Evolutionary conservation across 2,888 invertebrate species (phyloP), one percentile per base, ranked within the genome.

Genomic region (Cosmorhoe ocellata): DNA sequence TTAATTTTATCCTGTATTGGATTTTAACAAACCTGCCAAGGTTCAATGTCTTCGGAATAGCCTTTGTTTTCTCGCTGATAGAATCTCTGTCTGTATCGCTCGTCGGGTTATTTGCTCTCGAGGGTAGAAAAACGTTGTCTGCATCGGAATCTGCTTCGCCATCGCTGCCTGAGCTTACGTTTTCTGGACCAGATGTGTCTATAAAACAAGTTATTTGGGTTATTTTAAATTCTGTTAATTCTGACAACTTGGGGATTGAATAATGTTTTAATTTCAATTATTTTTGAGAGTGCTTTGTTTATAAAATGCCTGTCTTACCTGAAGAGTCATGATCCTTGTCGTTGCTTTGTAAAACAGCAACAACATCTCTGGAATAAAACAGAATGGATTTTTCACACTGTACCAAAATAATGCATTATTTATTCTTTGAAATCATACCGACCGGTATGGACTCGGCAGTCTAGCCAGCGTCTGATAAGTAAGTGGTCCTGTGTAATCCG

Each of bases 381-480:
- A 27, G 22, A 7, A 31, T 11, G 13, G 4, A 32, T 36, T 1
- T 37, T 7, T 5, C 24, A n/a, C n/a, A n/a, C n/a, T n/a, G n/a
- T n/a, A n/a, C n/a, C n/a, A n/a, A n/a, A n/a, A n/a, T n/a, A n/a
- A n/a, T n/a, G n/a, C n/a, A n/a, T n/a, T n/a, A n/a, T n/a, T n/a
- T n/a, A n/a, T n/a, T n/a, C n/a, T n/a, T n/a, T n/a, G n/a, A n/a
- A n/a, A n/a, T n/a, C n/a, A n/a, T n/a, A n/a, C n/a, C n/a, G n/a
- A 93, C 93, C 94, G 92, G 67, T 96, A 96, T 0, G 95, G 95
- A 68, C 96, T 96, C 6, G 96, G 96, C 45, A 97, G 77, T 51
- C 96, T 91, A 0, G 96, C 95, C 85, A 96, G 92, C 8, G 95
- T 95, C 76, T 96, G 96, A 74, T 97, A 97, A 14, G 96, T 97